Conservation (phyloP, 2,888 invertebrate genomes). For the Melipona beecheii region DNA sequence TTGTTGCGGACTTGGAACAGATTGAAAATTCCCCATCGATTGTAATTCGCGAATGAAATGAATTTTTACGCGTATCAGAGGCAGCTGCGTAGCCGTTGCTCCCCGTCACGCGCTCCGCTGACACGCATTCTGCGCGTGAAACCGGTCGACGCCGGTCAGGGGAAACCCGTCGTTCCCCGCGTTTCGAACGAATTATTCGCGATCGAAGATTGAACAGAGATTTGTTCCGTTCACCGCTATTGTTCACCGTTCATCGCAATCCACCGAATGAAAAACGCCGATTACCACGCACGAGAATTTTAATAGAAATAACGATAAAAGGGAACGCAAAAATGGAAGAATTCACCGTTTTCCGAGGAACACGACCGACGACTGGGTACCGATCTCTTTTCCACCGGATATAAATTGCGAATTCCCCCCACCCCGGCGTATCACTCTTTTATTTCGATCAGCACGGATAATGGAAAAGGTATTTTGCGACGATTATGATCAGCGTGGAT, state of each 20-base stretch:
- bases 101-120: background rate
- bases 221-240: background rate
- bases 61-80: conserved; percentile 5
- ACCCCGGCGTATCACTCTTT: background rate
- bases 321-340: background rate
- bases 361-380: too few species aligned
- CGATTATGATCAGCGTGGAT: background rate
- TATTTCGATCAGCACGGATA: background rate
- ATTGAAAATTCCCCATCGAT: conserved; percentile 3
- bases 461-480: background rate
- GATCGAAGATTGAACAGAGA: conserved; percentile 2
- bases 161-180: background rate
- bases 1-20: conserved; percentile 4
- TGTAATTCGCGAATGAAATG: background rate
- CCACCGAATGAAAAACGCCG: background rate
- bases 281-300: background rate
- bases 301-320: conserved; percentile 19
- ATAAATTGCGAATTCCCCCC: background rate
- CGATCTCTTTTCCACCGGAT: background rate
- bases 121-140: background rate
- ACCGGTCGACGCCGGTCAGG: background rate
- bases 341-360: background rate
- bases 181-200: background rate
- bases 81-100: too few species aligned
- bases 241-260: background rate